phyloP scores from a whole-genome alignment of 2,888 invertebrate genomes.

The Amiota minor region DNA sequence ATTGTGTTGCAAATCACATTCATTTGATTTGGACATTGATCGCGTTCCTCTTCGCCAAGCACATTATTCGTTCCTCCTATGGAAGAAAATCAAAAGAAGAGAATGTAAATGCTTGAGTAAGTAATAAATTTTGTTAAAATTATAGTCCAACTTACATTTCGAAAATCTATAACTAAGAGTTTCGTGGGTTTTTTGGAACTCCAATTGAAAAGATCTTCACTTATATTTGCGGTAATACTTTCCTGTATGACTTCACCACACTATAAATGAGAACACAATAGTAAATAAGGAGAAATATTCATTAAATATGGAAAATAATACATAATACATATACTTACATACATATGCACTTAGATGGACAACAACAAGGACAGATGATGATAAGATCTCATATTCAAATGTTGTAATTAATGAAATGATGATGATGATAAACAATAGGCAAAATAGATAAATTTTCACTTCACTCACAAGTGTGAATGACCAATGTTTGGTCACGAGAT shows the following conservation, averaged over 20 bases:
- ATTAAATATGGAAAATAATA: too few relatives aligned
- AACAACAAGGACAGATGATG: too few relatives aligned
- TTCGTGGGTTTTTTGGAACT: constrained; percentile 92
- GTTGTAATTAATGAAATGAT: too few relatives aligned
- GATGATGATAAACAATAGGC: too few relatives aligned
- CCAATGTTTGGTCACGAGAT: too few relatives aligned
- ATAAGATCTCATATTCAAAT: too few relatives aligned
- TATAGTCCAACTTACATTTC: constrained; percentile 82
- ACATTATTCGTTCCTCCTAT: constrained; percentile 94
- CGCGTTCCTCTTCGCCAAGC: constrained; percentile 94
- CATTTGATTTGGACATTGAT: constrained; percentile 89
- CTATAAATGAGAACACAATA: constrained; percentile 74
- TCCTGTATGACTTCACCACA: constrained; percentile 96
- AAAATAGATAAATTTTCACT: too few relatives aligned
- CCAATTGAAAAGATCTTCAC: constrained; percentile 90
- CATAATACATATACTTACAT: too few relatives aligned
- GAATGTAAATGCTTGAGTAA: neutral
- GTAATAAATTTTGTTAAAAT: too few relatives aligned
- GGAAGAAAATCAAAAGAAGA: constrained; percentile 10
- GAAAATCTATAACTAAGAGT: constrained; percentile 93
- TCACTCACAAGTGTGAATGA: too few relatives aligned
- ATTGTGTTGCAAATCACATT: constrained; percentile 93
- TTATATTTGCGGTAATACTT: constrained; percentile 91
- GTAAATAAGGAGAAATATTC: neutral
- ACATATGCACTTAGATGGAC: too few relatives aligned